These are phyloP conservation scores for Trissonchulus sp. DNA, from an alignment of 2,888 invertebrate genomes.

Conservation along the genomic window DNA sequence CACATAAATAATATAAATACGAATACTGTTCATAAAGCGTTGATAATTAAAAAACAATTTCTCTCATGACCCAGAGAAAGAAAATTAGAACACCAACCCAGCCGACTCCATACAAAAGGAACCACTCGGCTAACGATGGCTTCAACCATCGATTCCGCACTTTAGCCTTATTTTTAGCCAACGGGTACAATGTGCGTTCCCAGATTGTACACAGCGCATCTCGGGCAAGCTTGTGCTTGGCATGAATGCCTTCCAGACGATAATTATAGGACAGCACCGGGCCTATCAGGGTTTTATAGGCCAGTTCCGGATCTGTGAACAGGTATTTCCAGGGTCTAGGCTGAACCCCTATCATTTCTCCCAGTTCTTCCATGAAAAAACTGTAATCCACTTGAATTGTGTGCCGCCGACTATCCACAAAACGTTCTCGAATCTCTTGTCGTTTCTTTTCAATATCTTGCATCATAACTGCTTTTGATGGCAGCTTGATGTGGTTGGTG, in stretches of 20 bases:
- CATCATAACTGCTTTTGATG: conserved; percentile 44
- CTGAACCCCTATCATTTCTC: conserved; percentile 52
- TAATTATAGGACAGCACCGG: conserved; percentile 52
- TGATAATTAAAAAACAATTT: too few relatives aligned
- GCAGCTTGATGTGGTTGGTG: conserved; percentile 11
- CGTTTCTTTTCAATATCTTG: conserved; percentile 48
- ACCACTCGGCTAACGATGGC: too few relatives aligned
- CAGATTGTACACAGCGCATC: conserved; percentile 51
- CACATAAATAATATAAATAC: too few relatives aligned
- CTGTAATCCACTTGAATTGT: conserved; percentile 54
- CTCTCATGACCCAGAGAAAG: too few relatives aligned
- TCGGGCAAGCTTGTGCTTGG: conserved; percentile 55
- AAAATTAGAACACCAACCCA: too few relatives aligned
- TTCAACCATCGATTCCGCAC: too few relatives aligned
- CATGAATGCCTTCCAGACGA: conserved; percentile 52
- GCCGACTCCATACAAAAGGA: too few relatives aligned
- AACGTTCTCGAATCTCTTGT: conserved; percentile 43
- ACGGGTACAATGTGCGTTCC: conserved; percentile 35
- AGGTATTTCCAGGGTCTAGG: conserved; percentile 52
- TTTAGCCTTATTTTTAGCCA: too few relatives aligned
- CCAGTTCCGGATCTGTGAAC: conserved; percentile 42
- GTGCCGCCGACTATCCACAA: conserved; percentile 48
- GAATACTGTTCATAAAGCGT: too few relatives aligned
- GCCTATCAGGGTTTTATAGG: conserved; percentile 46
- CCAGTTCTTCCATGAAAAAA: conserved; percentile 55